Evolutionary conservation across 2,888 invertebrate genomes (phyloP).

Genomic region (Stomorhina lunata): DNA sequence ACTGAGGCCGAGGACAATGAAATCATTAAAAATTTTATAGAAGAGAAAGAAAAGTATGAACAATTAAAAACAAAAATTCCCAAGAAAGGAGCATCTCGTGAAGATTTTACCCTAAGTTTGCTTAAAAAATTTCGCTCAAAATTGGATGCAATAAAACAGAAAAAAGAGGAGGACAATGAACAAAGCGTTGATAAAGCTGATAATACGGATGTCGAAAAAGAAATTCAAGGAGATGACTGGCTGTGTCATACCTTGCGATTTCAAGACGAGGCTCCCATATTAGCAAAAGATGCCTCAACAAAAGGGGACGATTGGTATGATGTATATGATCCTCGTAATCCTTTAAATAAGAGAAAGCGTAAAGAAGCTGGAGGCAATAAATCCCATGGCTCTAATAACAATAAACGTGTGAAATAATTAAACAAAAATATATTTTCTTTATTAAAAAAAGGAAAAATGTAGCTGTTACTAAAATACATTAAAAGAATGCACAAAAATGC

Average conservation of each 20-base stretch:
- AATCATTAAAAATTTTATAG: constrained; percentile 81
- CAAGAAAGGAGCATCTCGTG: constrained; percentile 83
- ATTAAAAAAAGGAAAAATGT: constrained; percentile 2
- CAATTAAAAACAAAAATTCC: constrained; percentile 83
- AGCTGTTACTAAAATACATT: constrained; percentile 12
- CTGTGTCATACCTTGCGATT: constrained; percentile 80
- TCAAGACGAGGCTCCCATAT: constrained; percentile 83
- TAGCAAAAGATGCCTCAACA: constrained; percentile 95
- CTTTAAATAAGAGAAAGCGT: constrained; percentile 93
- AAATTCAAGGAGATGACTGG: constrained; percentile 77
- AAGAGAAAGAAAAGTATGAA: constrained; percentile 83
- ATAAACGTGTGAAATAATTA: constrained; percentile 23
- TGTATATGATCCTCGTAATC: constrained; percentile 97
- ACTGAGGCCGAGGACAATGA: constrained; percentile 79
- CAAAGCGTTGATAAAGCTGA: constrained; percentile 69
- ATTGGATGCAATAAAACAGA: constrained; percentile 86
- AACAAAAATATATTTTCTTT: neutral
- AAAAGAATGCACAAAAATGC: neutral
- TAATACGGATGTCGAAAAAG: constrained; percentile 73
- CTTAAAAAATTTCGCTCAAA: constrained; percentile 92
- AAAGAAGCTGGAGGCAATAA: constrained; percentile 76
- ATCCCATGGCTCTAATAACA: neutral
- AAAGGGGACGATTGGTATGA: constrained; percentile 98
- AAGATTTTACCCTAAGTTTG: constrained; percentile 89
- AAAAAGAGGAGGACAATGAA: constrained; percentile 73